Evolutionary conservation across 2,797 vertebrate species (phyloP).

Genomic region (Cirrhinus mrigala): DNA sequence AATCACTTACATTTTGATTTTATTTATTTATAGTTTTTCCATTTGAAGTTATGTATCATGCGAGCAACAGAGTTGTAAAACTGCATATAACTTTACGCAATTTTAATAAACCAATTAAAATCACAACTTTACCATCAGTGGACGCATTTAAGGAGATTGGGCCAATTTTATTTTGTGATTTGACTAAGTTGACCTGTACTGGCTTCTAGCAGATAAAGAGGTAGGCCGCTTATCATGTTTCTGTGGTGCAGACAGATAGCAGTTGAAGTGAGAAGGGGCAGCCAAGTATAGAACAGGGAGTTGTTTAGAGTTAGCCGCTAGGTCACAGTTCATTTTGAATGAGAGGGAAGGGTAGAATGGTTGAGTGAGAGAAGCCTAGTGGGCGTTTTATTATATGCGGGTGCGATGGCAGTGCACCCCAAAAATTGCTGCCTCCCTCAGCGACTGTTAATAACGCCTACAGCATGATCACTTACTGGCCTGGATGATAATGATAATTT

Average conservation of each 20-base stretch:
- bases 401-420: background rate
- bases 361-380: background rate
- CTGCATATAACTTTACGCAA: background rate
- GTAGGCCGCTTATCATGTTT: background rate
- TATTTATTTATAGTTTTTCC: background rate
- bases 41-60: background rate
- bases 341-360: background rate
- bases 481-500: background rate
- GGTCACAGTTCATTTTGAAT: background rate
- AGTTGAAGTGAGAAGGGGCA: background rate
- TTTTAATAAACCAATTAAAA: background rate
- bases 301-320: background rate
- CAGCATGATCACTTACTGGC: background rate
- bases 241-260: background rate
- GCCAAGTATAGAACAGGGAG: background rate
- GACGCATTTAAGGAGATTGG: background rate
- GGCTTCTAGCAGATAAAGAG: conserved; percentile 19
- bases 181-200: background rate
- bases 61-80: background rate
- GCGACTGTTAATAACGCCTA: background rate
- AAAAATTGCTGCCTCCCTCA: background rate
- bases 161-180: background rate
- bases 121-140: background rate
- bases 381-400: background rate
- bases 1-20: background rate